Percentiles rank a stretch among this genome's conserved stretches.
Conservation (phyloP, 2,888 invertebrate genomes). For the Caenorhabditis japonica region DNA sequence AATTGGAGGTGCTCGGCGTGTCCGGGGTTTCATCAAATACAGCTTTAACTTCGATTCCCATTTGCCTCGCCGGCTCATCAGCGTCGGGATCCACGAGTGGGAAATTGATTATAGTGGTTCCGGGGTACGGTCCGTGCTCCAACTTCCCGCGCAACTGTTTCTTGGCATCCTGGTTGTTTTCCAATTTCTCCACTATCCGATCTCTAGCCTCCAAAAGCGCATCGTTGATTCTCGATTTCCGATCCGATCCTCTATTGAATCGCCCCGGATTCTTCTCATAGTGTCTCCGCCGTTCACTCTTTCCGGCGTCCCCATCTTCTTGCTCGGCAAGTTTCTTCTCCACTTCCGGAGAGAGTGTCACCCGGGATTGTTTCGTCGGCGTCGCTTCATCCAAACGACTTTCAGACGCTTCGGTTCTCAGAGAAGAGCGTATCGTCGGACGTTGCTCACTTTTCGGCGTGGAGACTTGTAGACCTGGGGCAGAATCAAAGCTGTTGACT, state of each 20-base stretch:
- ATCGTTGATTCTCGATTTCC: slow-evolving; percentile 67
- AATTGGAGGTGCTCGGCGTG: slow-evolving; percentile 25
- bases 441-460: slow-evolving; percentile 12
- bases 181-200: slow-evolving; percentile 21
- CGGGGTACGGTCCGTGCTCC: slow-evolving; percentile 13
- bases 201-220: slow-evolving; percentile 61
- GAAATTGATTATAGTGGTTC: slow-evolving; percentile 41
- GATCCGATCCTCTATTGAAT: slow-evolving; percentile 57
- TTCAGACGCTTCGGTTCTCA: slow-evolving; percentile 31
- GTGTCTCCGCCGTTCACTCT: slow-evolving; percentile 23
- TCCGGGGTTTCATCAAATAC: slow-evolving; percentile 40
- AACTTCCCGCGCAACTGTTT: slow-evolving; percentile 11
- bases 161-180: slow-evolving; percentile 2
- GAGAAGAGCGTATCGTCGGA: slow-evolving; percentile 31
- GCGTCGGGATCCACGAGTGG: not conserved
- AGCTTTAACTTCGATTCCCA: slow-evolving; percentile 46
- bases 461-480: slow-evolving; percentile 29
- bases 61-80: slow-evolving; percentile 12
- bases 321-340: slow-evolving; percentile 55
- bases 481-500: slow-evolving; percentile 38
- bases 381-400: slow-evolving; percentile 23
- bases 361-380: slow-evolving; percentile 38
- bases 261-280: slow-evolving; percentile 50
- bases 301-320: slow-evolving; percentile 32
- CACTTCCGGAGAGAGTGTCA: slow-evolving; percentile 56